A percentile compares a stretch with the other conserved stretches of the same genome.
phyloP scores from a whole-genome alignment of 2,113 vertebrate species.

The Cariama cristata region DNA sequence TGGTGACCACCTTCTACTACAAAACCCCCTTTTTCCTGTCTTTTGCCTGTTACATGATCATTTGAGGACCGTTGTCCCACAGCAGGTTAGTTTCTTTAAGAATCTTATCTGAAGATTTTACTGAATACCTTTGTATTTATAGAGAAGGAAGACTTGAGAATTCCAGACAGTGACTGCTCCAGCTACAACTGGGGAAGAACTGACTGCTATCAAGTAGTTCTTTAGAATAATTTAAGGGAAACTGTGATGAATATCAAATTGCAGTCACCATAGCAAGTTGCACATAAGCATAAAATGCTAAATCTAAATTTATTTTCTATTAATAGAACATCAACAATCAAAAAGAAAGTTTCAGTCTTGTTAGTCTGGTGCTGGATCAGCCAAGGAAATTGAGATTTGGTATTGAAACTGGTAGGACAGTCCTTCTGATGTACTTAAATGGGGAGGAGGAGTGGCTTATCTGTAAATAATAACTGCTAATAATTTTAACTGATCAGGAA shows the following conservation, averaged over 20 bases:
- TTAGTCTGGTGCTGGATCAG: background rate
- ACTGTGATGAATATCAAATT: background rate
- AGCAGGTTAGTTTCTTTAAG: background rate
- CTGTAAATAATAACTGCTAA: background rate
- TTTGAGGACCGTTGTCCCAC: background rate
- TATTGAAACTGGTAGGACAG: background rate
- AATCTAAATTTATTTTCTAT: background rate
- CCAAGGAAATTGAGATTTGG: background rate
- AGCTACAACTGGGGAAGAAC: background rate
- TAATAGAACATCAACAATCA: background rate
- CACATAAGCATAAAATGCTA: background rate
- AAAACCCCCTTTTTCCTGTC: background rate
- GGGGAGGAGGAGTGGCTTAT: background rate
- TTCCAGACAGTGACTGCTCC: background rate
- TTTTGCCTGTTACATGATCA: background rate
- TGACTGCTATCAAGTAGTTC: background rate
- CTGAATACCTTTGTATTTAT: background rate
- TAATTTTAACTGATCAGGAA: background rate
- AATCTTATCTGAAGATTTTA: background rate
- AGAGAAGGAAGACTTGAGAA: background rate
- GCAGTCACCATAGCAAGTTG: background rate
- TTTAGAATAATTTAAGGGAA: slow-evolving; percentile 14
- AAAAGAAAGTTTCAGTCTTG: background rate
- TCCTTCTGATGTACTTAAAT: background rate
- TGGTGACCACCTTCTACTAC: background rate